Conservation (phyloP, 2,888 invertebrate species). For the Portevinia maculata region DNA sequence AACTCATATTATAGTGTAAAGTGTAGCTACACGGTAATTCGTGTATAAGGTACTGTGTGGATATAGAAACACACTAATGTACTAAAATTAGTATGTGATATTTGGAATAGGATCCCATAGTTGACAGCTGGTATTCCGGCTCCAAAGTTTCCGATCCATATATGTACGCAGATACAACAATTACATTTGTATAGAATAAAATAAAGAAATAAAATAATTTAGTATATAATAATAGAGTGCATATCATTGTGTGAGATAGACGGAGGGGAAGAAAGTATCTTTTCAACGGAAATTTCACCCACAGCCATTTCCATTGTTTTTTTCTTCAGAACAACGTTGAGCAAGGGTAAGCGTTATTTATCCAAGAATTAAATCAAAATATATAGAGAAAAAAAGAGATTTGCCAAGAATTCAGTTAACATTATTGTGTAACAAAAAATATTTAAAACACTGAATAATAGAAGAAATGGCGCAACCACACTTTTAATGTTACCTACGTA, state of each 20-base stretch:
- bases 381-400: too few species aligned
- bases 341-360: too few species aligned
- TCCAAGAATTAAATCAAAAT: too few species aligned
- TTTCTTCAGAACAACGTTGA: too few species aligned
- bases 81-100: constrained; percentile 71
- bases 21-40: constrained; percentile 62
- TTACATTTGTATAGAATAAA: constrained; percentile 43
- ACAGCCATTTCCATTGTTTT: too few species aligned
- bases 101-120: constrained; percentile 70
- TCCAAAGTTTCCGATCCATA: constrained; percentile 28
- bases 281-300: too few species aligned
- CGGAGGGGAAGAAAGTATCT: constrained; percentile 47
- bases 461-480: too few species aligned
- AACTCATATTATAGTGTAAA: constrained; percentile 61
- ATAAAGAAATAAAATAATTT: constrained; percentile 59
- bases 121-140: constrained; percentile 38
- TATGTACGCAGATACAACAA: neutral
- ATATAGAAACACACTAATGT: constrained; percentile 56
- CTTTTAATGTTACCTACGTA: too few species aligned
- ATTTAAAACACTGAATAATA: too few species aligned
- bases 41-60: constrained; percentile 55
- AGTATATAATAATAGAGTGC: constrained; percentile 32
- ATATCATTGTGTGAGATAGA: constrained; percentile 46
- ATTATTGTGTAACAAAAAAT: too few species aligned
- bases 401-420: too few species aligned